phyloP scores from a whole-genome alignment of 2,113 vertebrate species.

The Deroptyus accipitrinus region DNA sequence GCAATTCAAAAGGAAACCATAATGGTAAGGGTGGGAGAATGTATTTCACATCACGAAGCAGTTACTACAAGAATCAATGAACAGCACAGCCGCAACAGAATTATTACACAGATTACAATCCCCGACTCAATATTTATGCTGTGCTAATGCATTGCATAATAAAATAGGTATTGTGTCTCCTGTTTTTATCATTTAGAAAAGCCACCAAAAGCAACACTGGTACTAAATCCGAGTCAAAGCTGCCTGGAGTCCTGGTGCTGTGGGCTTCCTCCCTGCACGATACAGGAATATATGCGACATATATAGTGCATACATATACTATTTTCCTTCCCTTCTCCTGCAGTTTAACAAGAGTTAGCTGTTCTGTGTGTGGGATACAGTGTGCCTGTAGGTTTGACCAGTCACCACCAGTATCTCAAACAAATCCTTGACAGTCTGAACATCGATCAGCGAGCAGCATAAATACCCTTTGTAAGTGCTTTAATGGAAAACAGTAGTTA shows the following conservation, averaged over 20 bases:
- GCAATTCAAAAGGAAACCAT: slow-evolving; percentile 43
- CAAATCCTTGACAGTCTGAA: not conserved
- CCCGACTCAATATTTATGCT: slow-evolving; percentile 1
- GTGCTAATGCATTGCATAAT: not conserved
- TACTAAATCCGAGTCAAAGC: not conserved
- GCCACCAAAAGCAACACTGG: not conserved
- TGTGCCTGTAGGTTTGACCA: not conserved
- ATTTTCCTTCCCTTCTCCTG: not conserved
- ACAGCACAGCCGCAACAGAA: slow-evolving; percentile 10
- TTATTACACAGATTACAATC: slow-evolving; percentile 36
- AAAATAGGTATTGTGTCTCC: not conserved
- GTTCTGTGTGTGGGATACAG: too few relatives aligned
- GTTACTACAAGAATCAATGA: slow-evolving; percentile 43
- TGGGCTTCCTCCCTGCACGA: not conserved
- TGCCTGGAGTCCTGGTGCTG: not conserved
- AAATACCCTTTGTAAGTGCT: not conserved
- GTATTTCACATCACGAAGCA: slow-evolving; percentile 28
- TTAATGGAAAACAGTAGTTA: not conserved
- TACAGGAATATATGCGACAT: not conserved
- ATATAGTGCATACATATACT: not conserved
- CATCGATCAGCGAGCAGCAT: not conserved
- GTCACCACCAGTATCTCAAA: not conserved
- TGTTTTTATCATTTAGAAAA: not conserved
- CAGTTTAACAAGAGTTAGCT: not conserved
- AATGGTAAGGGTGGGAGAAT: slow-evolving; percentile 24